Conservation (phyloP, 2,797 vertebrate genomes). For the Chanos chanos region DNA sequence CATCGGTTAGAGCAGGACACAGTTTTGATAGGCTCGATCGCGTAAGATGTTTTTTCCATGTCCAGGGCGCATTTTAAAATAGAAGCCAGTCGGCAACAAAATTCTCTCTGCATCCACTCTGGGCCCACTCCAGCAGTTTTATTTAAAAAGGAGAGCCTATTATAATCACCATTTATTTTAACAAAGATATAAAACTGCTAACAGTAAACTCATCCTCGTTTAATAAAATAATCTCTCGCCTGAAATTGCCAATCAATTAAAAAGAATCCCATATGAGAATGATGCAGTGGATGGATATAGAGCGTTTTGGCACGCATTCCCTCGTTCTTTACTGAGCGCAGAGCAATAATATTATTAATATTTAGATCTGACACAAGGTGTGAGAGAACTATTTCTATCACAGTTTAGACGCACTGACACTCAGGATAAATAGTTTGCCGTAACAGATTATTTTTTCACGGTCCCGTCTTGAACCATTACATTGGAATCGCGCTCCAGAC, state of each 20-base stretch:
- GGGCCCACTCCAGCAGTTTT: too few relatives aligned
- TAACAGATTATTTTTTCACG: constrained; percentile 75
- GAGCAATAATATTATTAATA: constrained; percentile 56
- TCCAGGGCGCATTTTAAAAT: too few relatives aligned
- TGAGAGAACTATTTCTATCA: constrained; percentile 62
- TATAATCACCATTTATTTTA: background rate
- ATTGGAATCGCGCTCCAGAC: constrained; percentile 70
- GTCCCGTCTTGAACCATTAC: constrained; percentile 72
- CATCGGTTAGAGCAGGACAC: too few relatives aligned
- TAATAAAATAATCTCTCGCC: constrained; percentile 18
- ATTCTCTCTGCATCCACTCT: too few relatives aligned
- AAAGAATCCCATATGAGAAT: background rate
- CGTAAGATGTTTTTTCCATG: too few relatives aligned
- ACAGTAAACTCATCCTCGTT: background rate
- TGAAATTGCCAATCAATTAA: constrained; percentile 6
- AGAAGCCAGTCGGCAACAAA: too few relatives aligned
- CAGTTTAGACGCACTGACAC: constrained; percentile 61
- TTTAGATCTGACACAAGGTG: constrained; percentile 59
- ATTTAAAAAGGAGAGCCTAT: background rate
- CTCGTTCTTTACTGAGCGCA: constrained; percentile 45
- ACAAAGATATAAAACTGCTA: constrained; percentile 2
- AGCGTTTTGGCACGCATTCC: constrained; percentile 40
- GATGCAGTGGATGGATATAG: constrained; percentile 21
- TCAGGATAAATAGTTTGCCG: constrained; percentile 66
- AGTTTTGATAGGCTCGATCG: too few relatives aligned